A percentile compares a stretch with the other conserved stretches of the same genome.
These are phyloP conservation scores for Oxyura jamaicensis DNA, from an alignment of 2,113 vertebrate genomes.

Conservation along the genomic window DNA sequence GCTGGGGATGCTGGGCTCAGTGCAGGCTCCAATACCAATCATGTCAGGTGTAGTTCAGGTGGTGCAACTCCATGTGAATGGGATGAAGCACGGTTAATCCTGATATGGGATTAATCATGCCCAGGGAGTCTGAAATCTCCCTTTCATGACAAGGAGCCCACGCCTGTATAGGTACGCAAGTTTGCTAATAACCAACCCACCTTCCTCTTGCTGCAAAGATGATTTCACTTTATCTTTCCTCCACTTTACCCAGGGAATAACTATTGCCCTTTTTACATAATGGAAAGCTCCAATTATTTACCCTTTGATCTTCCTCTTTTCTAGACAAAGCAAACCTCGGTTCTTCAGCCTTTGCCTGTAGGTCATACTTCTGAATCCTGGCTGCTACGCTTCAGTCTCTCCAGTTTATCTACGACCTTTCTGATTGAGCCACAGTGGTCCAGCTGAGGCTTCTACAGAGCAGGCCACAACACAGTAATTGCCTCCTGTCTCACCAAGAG, in stretches of 20 bases:
- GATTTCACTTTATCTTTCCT: neutral
- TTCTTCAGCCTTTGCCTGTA: conserved; percentile 1
- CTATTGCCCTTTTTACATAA: neutral
- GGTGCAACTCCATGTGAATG: neutral
- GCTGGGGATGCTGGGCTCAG: neutral
- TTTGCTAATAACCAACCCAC: neutral
- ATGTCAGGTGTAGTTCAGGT: neutral
- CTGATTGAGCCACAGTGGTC: neutral
- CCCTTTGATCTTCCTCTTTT: neutral
- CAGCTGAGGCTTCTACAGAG: neutral
- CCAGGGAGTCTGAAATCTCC: neutral
- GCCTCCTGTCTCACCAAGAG: neutral
- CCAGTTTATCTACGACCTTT: neutral
- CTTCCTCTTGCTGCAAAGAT: neutral
- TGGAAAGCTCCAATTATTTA: neutral
- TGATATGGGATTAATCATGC: neutral
- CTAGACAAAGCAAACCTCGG: neutral
- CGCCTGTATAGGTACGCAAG: accelerated
- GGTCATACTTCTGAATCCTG: neutral
- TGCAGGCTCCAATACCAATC: neutral
- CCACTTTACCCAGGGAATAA: neutral
- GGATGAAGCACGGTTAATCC: neutral
- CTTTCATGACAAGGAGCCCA: neutral
- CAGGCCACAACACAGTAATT: neutral
- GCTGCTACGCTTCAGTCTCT: neutral